phyloP scores from a whole-genome alignment of 2,113 vertebrate species.

The Microcebus ravelobensis region DNA sequence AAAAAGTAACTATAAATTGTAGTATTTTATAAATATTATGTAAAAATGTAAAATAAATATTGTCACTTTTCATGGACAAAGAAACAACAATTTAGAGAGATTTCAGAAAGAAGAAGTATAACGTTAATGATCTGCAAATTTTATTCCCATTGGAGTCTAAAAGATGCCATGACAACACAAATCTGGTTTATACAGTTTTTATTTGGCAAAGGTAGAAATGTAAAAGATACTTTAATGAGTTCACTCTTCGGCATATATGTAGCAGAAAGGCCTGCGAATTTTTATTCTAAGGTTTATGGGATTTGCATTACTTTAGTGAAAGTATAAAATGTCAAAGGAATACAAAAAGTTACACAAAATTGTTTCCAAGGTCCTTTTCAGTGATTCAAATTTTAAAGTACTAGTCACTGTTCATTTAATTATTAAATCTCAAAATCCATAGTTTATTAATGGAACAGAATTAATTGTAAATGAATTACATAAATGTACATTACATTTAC shows the following conservation, averaged over 20 bases:
- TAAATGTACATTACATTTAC: too few species aligned
- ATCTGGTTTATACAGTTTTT: not conserved
- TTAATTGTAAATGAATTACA: not conserved
- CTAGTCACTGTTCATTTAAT: not conserved
- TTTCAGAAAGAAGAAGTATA: not conserved
- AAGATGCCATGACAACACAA: not conserved
- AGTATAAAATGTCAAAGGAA: not conserved
- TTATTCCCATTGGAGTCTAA: not conserved
- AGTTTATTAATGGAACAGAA: not conserved
- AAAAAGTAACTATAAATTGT: not conserved
- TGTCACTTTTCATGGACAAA: not conserved
- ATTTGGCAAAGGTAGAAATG: constrained; percentile 1
- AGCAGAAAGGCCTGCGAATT: not conserved
- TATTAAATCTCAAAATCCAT: not conserved
- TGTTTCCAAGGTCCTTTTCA: not conserved
- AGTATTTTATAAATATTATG: not conserved
- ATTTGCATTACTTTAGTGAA: not conserved
- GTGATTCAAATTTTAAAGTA: not conserved
- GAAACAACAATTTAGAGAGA: not conserved
- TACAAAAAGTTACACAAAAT: not conserved
- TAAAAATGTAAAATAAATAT: not conserved
- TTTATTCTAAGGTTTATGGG: not conserved
- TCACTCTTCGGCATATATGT: not conserved
- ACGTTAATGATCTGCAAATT: not conserved
- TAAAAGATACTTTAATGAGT: not conserved